Percentiles rank a stretch among this genome's conserved stretches.
Evolutionary conservation across 37 sponge, comb jelly and placozoan genomes (phyloP).

Genomic region (Sycon ciliatum): DNA sequence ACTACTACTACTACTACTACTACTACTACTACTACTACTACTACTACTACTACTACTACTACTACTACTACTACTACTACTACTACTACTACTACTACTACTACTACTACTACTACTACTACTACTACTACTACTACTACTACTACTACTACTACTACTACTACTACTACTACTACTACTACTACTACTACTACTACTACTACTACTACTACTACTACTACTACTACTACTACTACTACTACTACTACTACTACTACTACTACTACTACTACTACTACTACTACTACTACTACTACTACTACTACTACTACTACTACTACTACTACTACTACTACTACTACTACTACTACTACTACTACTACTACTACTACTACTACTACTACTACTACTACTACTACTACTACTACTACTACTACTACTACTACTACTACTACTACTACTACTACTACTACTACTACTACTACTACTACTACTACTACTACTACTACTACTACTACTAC

Average conservation of each 20-base stretch:
- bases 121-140: constrained; percentile 8
- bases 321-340: constrained; percentile 6
- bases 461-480: constrained; percentile 8
- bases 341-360: constrained; percentile 8
- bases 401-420: constrained; percentile 8
- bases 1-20: constrained; percentile 8
- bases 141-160: constrained; percentile 6
- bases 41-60: constrained; percentile 8
- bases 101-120: constrained; percentile 8
- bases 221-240: constrained; percentile 8
- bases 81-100: constrained; percentile 6
- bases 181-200: constrained; percentile 8
- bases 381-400: constrained; percentile 6
- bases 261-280: constrained; percentile 6
- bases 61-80: constrained; percentile 8
- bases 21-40: constrained; percentile 6
- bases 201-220: constrained; percentile 6
- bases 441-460: constrained; percentile 6
- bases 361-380: constrained; percentile 8
- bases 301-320: constrained; percentile 8
- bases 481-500: constrained; percentile 8
- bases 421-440: constrained; percentile 8
- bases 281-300: constrained; percentile 8
- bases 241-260: constrained; percentile 8
- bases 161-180: constrained; percentile 8